Percentiles rank a stretch among this genome's conserved stretches.
These are phyloP conservation scores for Leptura quadrifasciata DNA, from an alignment of 2,888 invertebrate genomes.

Conservation along the genomic window DNA sequence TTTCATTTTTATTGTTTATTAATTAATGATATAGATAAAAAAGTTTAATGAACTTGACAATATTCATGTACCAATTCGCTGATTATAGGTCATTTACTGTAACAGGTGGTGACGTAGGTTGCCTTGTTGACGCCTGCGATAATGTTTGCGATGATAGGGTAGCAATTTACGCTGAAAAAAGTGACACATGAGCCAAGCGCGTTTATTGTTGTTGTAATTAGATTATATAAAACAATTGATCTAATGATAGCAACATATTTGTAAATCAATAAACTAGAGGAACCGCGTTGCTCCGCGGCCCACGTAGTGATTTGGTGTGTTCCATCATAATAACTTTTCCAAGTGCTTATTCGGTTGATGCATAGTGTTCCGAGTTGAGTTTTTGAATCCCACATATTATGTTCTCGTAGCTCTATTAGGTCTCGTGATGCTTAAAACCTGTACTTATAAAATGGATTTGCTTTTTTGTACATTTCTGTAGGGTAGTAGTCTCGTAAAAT, in stretches of 20 bases:
- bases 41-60: constrained; percentile 7
- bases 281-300: too few relatives aligned
- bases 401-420: too few relatives aligned
- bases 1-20: neutral
- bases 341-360: too few relatives aligned
- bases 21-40: neutral
- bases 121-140: neutral
- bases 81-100: neutral
- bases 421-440: too few relatives aligned
- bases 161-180: neutral
- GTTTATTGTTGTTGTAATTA: neutral
- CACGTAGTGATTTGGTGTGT: too few relatives aligned
- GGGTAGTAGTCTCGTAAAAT: too few relatives aligned
- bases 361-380: too few relatives aligned
- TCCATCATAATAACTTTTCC: too few relatives aligned
- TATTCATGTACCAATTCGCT: neutral
- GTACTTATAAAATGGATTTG: too few relatives aligned
- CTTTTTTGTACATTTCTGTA: too few relatives aligned
- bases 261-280: neutral
- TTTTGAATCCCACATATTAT: too few relatives aligned
- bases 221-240: neutral
- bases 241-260: neutral
- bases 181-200: neutral
- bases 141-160: neutral
- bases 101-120: constrained; percentile 3